Conservation (phyloP, 1,140 invertebrate species). For the Pteromalus puparum region DNA sequence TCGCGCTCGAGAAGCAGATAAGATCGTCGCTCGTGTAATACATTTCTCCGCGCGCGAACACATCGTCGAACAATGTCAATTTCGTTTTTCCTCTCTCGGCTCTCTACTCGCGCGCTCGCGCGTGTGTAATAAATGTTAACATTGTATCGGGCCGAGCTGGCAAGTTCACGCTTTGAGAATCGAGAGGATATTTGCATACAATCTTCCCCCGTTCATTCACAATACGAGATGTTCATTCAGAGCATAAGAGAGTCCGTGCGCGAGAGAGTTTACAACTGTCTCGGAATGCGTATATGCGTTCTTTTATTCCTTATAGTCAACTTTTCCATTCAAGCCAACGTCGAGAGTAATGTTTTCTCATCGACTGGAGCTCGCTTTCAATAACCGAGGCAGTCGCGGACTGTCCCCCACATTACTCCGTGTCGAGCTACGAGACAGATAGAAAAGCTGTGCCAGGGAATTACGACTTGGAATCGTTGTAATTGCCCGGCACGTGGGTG, state of each 20-base stretch:
- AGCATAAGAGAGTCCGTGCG: neutral
- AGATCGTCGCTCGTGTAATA: conserved; percentile 24
- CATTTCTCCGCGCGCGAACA: conserved; percentile 12
- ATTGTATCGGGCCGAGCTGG: neutral
- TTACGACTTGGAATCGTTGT: conserved; percentile 36
- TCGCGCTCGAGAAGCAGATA: neutral
- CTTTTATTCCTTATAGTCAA: neutral
- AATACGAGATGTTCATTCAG: conserved; percentile 1
- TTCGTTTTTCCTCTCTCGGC: neutral
- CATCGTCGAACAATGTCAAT: conserved; percentile 36
- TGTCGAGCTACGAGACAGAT: no score
- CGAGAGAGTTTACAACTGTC: neutral
- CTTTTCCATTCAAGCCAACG: neutral
- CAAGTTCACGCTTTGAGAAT: conserved; percentile 36
- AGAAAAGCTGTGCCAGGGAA: neutral
- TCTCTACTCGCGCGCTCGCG: neutral
- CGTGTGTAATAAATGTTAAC: conserved; percentile 41
- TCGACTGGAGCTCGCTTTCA: no score
- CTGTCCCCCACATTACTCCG: no score
- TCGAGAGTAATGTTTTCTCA: no score
- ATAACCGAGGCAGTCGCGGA: no score
- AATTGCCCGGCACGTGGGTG: conserved; percentile 58
- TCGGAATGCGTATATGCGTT: neutral
- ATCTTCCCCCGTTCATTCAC: conserved; percentile 44
- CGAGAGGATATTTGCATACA: conserved; percentile 40